Evolutionary conservation across 2,888 invertebrate genomes (phyloP), one percentile per base, ranked within the genome.

Genomic region (Helobdella robusta): DNA sequence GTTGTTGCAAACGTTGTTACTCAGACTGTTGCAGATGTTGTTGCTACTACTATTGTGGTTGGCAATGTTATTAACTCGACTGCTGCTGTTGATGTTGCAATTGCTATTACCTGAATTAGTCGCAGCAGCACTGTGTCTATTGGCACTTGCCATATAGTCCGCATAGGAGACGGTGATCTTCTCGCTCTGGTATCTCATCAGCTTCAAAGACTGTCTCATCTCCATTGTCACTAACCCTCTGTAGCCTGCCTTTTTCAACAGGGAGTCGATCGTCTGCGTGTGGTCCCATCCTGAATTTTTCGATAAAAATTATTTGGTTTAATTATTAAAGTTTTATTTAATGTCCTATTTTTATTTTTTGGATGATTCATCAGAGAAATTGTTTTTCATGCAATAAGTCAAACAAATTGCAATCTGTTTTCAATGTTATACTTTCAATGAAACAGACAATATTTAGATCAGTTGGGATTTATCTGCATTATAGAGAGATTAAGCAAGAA

Each of bases 281-380:
- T 92, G 91, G 85, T 97, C 91, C 98, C 98, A 98, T 74, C 95
- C 95, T 95, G 81, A 30, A 4, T 23, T n/a, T n/a, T n/a, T n/a
- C n/a, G n/a, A n/a, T n/a, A n/a, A n/a, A n/a, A n/a, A n/a, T n/a
- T n/a, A n/a, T n/a, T n/a, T n/a, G n/a, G n/a, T n/a, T n/a, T n/a
- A n/a, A n/a, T n/a, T n/a, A n/a, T n/a, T n/a, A n/a, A n/a, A n/a
- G n/a, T n/a, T n/a, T n/a, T n/a, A n/a, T n/a, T n/a, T n/a, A n/a
- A n/a, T n/a, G n/a, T n/a, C n/a, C n/a, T n/a, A n/a, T n/a, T n/a
- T n/a, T n/a, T n/a, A n/a, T n/a, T n/a, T n/a, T n/a, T n/a, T n/a
- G n/a, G n/a, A n/a, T n/a, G n/a, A n/a, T n/a, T n/a, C n/a, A n/a
- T n/a, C n/a, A n/a, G n/a, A n/a, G n/a, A n/a, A n/a, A n/a, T n/a